Base-by-base conservation (phyloP, 30 jellyfish, hydroid and myxozoan genomes). In the Mastigias papua region DNA sequence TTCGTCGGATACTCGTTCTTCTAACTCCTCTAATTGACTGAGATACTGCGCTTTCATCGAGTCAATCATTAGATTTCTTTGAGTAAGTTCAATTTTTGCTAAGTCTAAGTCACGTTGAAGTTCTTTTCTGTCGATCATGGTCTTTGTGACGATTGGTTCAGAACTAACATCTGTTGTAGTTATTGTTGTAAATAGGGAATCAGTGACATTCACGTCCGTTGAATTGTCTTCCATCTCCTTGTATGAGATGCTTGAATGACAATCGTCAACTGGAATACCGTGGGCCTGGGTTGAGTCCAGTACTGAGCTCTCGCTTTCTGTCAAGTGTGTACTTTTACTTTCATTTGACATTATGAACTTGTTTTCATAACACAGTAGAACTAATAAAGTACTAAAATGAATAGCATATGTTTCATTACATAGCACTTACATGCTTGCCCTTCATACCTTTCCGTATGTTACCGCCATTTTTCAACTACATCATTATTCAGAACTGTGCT, bases 81-180 rank as follows among this genome's bases (percentile, higher is more conserved):
- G 98, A 63, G 93, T 82, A 28, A 93, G 70, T 42, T 93, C 98
- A 7, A 93, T 88, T 50, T 77, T 93, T 48, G 91, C 86, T 57
- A 87, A 74, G 76, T 93, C 96, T 10, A 93, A 62, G 68, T 93
- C 98, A 66, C 88, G 98, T 22, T 88, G 97, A 8, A 93, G 87
- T 46, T 93, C 97, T 58, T 93, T 93, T 17, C 46, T 65, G 26
- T 87, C 48, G 32, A 93, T 73, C 91, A 88, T 76, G 5, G 68
- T 96, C 34, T 76, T 82, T 5, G 98, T 93, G 5, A 93, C 92
- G 21, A 87, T 49, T 58, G 26, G 74, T 0, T 48, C 75, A n/a
- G 93, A 75, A 67, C 78, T 87, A 25, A 50, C 89, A 34, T 73
- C 95, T 30, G 89, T 62, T 23, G 80, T 29, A 10, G 75, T 78